Conservation (phyloP, 2,888 invertebrate genomes). For the Trichogramma evanescens region DNA sequence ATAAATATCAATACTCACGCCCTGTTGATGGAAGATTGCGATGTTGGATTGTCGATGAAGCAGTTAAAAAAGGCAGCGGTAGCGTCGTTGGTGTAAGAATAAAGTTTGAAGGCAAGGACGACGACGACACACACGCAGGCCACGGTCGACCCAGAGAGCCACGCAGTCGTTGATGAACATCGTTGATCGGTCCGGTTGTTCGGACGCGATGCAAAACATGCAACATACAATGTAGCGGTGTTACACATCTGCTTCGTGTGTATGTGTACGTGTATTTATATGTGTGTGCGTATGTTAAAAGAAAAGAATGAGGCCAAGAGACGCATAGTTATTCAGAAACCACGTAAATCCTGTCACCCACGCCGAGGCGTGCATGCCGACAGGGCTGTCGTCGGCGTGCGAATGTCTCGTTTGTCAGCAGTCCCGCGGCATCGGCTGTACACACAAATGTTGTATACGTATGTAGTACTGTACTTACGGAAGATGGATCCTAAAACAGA, state of each 20-base stretch:
- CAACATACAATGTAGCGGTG: too few relatives aligned
- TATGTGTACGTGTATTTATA: too few relatives aligned
- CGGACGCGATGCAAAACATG: too few relatives aligned
- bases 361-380: slow-evolving; percentile 2
- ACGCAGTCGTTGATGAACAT: slow-evolving; percentile 19
- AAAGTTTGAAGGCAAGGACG: too few relatives aligned
- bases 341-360: slow-evolving; percentile 27
- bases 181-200: background rate
- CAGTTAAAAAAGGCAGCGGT: background rate
- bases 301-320: too few relatives aligned
- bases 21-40: slow-evolving; percentile 2
- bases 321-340: slow-evolving; percentile 18
- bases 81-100: too few relatives aligned
- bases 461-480: slow-evolving; percentile 37
- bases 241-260: too few relatives aligned
- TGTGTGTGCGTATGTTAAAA: too few relatives aligned
- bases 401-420: slow-evolving; percentile 22
- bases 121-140: too few relatives aligned
- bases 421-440: slow-evolving; percentile 9
- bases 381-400: slow-evolving; percentile 6
- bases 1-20: slow-evolving; percentile 15
- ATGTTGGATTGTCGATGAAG: background rate
- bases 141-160: too few relatives aligned
- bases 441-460: background rate
- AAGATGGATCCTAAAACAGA: slow-evolving; percentile 46